These are phyloP conservation scores for Aleiodes leptofemur DNA, from an alignment of 2,888 invertebrate genomes.

Conservation along the genomic window DNA sequence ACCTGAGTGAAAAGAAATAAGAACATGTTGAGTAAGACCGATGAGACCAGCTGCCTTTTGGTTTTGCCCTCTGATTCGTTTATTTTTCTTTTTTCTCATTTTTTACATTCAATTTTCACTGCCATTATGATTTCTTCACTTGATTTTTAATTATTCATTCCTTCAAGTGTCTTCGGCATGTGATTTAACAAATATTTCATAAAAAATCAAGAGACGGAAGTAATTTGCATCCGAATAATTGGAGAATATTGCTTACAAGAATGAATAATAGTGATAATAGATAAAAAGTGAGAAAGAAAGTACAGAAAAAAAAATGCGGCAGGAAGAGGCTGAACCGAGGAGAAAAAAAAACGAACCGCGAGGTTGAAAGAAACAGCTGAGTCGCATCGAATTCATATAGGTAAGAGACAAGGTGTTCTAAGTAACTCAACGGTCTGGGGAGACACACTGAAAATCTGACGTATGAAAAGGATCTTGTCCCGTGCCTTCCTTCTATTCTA, in stretches of 20 bases:
- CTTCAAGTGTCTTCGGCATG: too few species aligned
- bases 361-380: constrained; percentile 68
- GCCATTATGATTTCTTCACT: constrained; percentile 1
- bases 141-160: background rate
- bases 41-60: constrained; percentile 48
- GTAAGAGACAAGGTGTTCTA: constrained; percentile 65
- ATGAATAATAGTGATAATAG: background rate
- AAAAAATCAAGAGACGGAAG: too few species aligned
- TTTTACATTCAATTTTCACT: constrained; percentile 28
- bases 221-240: background rate
- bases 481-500: constrained; percentile 69
- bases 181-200: too few species aligned
- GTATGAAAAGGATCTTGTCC: constrained; percentile 70
- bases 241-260: constrained; percentile 8
- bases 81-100: constrained; percentile 37
- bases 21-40: constrained; percentile 50
- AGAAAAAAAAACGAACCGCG: constrained; percentile 41
- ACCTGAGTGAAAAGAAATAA: constrained; percentile 42
- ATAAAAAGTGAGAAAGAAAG: too few species aligned
- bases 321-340: constrained; percentile 32
- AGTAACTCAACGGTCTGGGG: constrained; percentile 53
- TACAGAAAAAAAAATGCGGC: constrained; percentile 3
- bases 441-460: constrained; percentile 54
- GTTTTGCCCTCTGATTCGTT: constrained; percentile 32
- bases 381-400: constrained; percentile 66